phyloP scores from a whole-genome alignment of 2,113 vertebrate genomes.

The Himantopus leucocephalus region DNA sequence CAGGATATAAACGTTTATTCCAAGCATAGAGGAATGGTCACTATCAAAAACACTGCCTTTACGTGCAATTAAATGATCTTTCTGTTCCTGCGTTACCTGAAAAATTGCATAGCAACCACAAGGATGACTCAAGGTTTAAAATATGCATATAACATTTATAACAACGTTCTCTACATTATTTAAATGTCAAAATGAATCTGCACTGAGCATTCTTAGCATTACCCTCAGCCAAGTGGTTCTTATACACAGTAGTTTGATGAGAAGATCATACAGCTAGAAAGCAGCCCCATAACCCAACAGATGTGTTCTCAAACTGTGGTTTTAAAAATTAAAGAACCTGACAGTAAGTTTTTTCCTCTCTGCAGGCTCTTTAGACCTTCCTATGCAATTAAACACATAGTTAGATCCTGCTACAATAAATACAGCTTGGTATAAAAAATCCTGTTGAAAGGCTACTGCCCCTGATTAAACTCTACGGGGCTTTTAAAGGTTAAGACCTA shows the following conservation, averaged over 20 bases:
- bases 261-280: background rate
- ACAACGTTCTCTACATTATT: background rate
- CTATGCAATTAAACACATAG: background rate
- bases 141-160: background rate
- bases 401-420: background rate
- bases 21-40: background rate
- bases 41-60: background rate
- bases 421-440: background rate
- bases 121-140: background rate
- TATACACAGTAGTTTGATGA: background rate
- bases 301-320: background rate
- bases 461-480: background rate
- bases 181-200: background rate
- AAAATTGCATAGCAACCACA: background rate
- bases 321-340: background rate
- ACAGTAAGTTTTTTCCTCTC: background rate
- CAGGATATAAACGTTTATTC: background rate
- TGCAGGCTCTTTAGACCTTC: background rate
- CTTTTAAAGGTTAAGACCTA: constrained; percentile 18
- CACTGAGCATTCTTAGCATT: background rate
- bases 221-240: background rate
- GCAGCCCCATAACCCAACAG: background rate
- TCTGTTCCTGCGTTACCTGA: background rate
- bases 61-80: background rate
- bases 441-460: background rate